phyloP scores from a whole-genome alignment of 2,113 vertebrate genomes.

The Micromys minutus region DNA sequence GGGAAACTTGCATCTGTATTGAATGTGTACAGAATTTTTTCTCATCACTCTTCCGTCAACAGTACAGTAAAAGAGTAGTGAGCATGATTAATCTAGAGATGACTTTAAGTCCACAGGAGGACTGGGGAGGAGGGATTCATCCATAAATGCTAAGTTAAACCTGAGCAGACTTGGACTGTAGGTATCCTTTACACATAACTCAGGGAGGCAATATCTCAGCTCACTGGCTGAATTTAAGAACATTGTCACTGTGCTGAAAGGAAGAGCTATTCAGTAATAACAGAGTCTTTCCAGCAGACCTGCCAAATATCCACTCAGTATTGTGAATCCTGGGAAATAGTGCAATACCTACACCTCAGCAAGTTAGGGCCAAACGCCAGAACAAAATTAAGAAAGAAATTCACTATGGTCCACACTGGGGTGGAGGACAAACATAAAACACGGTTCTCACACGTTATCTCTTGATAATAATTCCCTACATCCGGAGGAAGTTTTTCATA shows the following conservation, averaged over 20 bases:
- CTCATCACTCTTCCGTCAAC: background rate
- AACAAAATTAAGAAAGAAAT: conserved; percentile 34
- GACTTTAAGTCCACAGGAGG: background rate
- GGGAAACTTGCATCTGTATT: background rate
- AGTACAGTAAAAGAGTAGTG: background rate
- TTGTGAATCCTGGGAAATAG: background rate
- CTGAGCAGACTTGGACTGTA: background rate
- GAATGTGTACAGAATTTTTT: background rate
- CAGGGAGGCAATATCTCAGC: background rate
- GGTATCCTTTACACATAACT: background rate
- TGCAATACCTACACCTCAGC: background rate
- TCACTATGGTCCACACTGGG: background rate
- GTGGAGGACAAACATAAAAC: background rate
- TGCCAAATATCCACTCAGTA: background rate
- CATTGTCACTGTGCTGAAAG: background rate
- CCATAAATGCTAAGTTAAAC: background rate
- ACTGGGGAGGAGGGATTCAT: background rate
- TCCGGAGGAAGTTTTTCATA: conserved; percentile 5
- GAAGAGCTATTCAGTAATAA: background rate
- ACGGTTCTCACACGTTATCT: background rate
- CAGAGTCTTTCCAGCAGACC: background rate
- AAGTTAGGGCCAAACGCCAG: background rate
- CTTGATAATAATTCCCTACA: conserved; percentile 31
- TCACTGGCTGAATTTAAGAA: background rate
- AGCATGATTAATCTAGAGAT: background rate